These are phyloP conservation scores for Cercocebus atys DNA, from an alignment of 2,113 vertebrate genomes.

Conservation along the genomic window DNA sequence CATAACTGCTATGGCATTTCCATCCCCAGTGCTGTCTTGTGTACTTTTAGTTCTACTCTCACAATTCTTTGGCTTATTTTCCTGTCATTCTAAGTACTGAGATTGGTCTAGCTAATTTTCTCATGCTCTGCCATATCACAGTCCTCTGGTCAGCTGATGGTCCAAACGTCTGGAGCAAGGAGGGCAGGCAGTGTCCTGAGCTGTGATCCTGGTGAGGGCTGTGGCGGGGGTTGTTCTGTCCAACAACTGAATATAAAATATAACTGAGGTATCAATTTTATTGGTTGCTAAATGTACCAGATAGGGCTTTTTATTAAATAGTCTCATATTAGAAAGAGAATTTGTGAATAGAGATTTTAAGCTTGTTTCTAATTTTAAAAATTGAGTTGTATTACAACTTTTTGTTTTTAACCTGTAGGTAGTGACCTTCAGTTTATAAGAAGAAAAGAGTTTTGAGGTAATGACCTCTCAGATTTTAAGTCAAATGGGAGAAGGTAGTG, in stretches of 20 bases:
- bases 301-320: background rate
- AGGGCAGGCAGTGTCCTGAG: no score
- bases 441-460: background rate
- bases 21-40: rapidly evolving
- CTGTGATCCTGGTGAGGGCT: background rate
- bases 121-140: background rate
- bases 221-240: background rate
- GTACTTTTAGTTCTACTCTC: background rate
- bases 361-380: background rate
- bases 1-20: rapidly evolving
- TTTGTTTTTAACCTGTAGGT: background rate
- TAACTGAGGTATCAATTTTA: background rate
- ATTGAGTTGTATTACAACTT: background rate
- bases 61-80: background rate
- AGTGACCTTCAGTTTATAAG: background rate
- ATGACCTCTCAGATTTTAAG: background rate
- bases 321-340: background rate
- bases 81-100: background rate
- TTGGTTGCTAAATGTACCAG: background rate
- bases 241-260: background rate
- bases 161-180: background rate
- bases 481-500: background rate
- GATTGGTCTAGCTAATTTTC: background rate
- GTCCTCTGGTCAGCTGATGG: background rate
- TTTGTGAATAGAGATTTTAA: background rate